Percentiles rank a stretch among this genome's conserved stretches.
Evolutionary conservation across 2,888 invertebrate species (phyloP).

Genomic region (Bellardia bayeri): DNA sequence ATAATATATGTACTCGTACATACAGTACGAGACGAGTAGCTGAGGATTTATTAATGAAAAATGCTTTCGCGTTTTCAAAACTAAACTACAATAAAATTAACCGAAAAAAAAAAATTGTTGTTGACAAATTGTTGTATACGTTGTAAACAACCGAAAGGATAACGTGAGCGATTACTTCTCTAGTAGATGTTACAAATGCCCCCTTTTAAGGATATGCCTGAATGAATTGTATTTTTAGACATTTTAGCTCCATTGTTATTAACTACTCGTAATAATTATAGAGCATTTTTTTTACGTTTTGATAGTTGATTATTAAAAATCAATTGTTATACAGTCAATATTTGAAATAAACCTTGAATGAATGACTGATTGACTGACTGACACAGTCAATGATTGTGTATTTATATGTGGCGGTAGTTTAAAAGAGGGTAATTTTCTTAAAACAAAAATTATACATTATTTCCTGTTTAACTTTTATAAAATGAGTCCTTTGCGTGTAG

Average conservation of each 20-base stretch:
- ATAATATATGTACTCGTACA: neutral
- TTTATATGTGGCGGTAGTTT: constrained; percentile 50
- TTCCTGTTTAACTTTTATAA: constrained; percentile 67
- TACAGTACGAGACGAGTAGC: neutral
- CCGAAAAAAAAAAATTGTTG: constrained; percentile 48
- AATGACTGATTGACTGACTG: neutral
- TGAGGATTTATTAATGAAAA: constrained; percentile 35
- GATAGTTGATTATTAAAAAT: constrained; percentile 71
- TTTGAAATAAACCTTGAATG: constrained; percentile 7
- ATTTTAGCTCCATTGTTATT: constrained; percentile 64
- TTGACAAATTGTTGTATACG: constrained; percentile 69
- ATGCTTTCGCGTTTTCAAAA: constrained; percentile 16
- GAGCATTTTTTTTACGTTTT: constrained; percentile 50
- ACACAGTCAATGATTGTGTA: constrained; percentile 15
- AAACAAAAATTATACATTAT: constrained; percentile 60
- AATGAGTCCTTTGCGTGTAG: constrained; percentile 72
- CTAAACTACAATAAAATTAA: neutral
- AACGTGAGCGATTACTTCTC: constrained; percentile 37
- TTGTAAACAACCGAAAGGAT: constrained; percentile 25
- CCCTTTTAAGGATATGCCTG: constrained; percentile 49
- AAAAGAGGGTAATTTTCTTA: constrained; percentile 54
- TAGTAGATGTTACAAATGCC: constrained; percentile 65
- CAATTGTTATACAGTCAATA: constrained; percentile 70
- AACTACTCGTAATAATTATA: constrained; percentile 65
- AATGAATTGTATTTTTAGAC: constrained; percentile 47